phyloP scores from a whole-genome alignment of 2,797 vertebrate genomes.

The Fundulus diaphanus region DNA sequence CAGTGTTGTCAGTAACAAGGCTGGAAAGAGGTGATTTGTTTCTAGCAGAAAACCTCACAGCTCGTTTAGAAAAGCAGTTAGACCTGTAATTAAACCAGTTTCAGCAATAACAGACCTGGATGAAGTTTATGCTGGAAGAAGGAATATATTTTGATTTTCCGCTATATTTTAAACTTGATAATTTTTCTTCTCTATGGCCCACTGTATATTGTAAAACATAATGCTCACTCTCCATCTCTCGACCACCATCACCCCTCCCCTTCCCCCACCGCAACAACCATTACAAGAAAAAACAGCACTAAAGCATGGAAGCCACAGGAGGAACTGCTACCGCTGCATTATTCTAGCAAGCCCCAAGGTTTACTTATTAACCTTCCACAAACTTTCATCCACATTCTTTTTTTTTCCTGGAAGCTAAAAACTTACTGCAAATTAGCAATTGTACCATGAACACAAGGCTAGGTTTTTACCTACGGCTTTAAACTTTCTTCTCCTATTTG shows the following conservation, averaged over 20 bases:
- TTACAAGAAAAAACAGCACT: background rate
- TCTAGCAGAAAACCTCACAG: background rate
- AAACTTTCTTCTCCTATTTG: background rate
- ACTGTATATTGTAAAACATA: background rate
- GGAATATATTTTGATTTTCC: background rate
- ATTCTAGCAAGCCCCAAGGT: no score
- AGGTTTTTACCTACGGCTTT: background rate
- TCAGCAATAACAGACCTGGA: background rate
- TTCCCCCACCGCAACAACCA: no score
- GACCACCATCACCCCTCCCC: background rate
- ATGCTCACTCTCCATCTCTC: background rate
- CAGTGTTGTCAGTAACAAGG: background rate
- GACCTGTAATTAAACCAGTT: background rate
- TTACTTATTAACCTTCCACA: background rate
- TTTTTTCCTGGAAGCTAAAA: background rate
- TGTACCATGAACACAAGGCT: background rate
- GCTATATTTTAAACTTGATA: background rate
- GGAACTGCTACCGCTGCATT: slow-evolving; percentile 9
- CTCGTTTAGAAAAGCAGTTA: background rate
- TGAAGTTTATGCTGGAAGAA: background rate
- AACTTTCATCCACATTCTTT: background rate
- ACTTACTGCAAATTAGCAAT: background rate
- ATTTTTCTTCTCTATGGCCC: background rate
- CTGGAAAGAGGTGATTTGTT: background rate
- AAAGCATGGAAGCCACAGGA: slow-evolving; percentile 2